Evolutionary conservation across 2,888 invertebrate genomes (phyloP).

Genomic region (Craniophora ligustri): DNA sequence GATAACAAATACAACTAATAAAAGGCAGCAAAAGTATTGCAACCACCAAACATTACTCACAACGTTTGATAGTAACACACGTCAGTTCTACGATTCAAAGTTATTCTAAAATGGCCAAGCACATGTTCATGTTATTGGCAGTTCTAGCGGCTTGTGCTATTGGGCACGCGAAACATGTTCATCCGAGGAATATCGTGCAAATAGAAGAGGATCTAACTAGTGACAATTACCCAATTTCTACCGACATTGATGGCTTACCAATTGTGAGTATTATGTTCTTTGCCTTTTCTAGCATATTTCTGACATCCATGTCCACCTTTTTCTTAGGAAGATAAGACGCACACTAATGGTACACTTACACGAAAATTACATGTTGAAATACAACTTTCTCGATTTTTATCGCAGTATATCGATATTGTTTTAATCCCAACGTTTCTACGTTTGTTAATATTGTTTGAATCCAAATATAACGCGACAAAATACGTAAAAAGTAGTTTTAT

Average conservation of each 20-base stretch:
- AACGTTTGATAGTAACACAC: conserved; percentile 38
- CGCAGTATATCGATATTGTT: no score
- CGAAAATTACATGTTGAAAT: no score
- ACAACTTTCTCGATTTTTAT: no score
- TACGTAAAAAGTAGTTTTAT: no score
- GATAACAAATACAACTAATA: conserved; percentile 68
- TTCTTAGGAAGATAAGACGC: no score
- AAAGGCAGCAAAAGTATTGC: conserved; percentile 56
- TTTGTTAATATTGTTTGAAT: no score
- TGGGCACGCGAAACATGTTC: conserved; percentile 64
- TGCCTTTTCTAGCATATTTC: neutral
- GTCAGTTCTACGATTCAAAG: conserved; percentile 6
- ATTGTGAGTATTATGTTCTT: conserved; percentile 61
- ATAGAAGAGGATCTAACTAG: conserved; percentile 36
- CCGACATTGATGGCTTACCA: conserved; percentile 58
- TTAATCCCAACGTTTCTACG: no score
- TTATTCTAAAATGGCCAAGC: conserved; percentile 46
- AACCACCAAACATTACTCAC: conserved; percentile 55
- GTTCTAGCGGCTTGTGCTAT: conserved; percentile 48
- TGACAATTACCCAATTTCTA: conserved; percentile 29
- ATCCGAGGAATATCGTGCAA: conserved; percentile 57
- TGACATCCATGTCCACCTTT: no score
- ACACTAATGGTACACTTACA: no score
- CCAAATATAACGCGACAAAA: no score
- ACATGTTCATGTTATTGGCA: conserved; percentile 49